A percentile compares a stretch with the other conserved stretches of the same genome.
Evolutionary conservation across 2,797 vertebrate species (phyloP).

Genomic region (Leuciscus waleckii): DNA sequence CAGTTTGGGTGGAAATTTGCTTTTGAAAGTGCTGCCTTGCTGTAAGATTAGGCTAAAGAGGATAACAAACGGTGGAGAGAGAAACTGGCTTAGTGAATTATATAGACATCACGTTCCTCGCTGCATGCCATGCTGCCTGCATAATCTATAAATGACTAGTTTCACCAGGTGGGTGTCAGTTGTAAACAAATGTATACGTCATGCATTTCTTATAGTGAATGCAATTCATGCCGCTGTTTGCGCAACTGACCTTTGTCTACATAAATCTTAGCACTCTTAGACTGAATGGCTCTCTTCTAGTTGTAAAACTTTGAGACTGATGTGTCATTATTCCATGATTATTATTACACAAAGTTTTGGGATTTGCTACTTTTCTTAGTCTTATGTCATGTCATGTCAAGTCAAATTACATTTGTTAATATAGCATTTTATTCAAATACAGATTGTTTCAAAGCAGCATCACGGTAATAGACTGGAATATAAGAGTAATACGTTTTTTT

Average conservation of each 20-base stretch:
- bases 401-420: neutral
- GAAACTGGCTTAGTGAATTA: constrained; percentile 6
- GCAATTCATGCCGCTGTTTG: neutral
- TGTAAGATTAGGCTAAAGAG: constrained; percentile 31
- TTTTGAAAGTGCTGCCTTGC: constrained; percentile 21
- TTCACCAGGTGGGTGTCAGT: neutral
- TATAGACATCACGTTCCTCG: constrained; percentile 5
- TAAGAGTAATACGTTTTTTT: neutral
- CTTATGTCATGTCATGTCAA: neutral
- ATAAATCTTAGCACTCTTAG: constrained; percentile 8
- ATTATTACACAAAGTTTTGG: neutral
- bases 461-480: neutral
- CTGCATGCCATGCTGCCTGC: neutral
- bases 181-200: constrained; percentile 23
- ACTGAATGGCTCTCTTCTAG: neutral
- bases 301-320: constrained; percentile 27
- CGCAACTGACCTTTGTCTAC: constrained; percentile 34
- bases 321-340: neutral
- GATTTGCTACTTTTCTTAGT: neutral
- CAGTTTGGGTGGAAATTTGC: neutral
- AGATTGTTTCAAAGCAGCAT: neutral
- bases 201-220: neutral
- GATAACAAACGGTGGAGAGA: constrained; percentile 11
- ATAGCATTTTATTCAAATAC: neutral
- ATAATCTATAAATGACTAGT: constrained; percentile 10